Evolutionary conservation across 2,113 vertebrate genomes (phyloP).

Genomic region (Coptodon bakossiorum): DNA sequence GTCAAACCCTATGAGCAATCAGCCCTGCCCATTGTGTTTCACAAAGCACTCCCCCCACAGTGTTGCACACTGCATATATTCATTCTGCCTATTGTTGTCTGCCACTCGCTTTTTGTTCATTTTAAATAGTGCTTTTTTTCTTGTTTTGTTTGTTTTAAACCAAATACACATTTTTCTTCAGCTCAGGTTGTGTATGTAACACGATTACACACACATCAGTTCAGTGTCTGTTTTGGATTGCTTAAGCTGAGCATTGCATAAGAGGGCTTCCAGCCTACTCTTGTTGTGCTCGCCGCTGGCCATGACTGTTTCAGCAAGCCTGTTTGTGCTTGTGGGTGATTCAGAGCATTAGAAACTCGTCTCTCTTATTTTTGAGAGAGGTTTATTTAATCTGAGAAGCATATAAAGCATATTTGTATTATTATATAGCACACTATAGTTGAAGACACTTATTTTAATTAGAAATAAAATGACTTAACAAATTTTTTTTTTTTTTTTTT

Average conservation of each 20-base stretch:
- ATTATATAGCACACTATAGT: background rate
- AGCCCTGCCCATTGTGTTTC: background rate
- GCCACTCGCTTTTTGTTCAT: background rate
- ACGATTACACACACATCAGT: constrained; percentile 1
- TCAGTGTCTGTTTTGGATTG: constrained; percentile 22
- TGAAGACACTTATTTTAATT: background rate
- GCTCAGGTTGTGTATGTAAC: background rate
- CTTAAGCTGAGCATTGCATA: constrained; percentile 29
- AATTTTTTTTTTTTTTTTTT: background rate
- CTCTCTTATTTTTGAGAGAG: background rate
- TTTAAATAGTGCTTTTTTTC: background rate
- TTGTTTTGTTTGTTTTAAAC: background rate
- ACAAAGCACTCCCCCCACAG: background rate
- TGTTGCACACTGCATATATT: constrained; percentile 6
- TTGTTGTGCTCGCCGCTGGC: constrained; percentile 19
- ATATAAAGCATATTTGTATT: background rate
- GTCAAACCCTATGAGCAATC: background rate
- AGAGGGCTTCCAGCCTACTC: constrained; percentile 43
- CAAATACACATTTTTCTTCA: background rate
- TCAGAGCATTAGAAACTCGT: constrained; percentile 35
- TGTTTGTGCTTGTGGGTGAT: constrained; percentile 48
- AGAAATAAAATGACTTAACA: background rate
- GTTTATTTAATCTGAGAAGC: background rate
- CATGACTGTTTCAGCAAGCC: constrained; percentile 21
- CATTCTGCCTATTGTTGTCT: constrained; percentile 1